Evolutionary conservation across 2,113 vertebrate genomes (phyloP), one percentile per base, ranked within the genome.

Genomic region (Camelus dromedarius): DNA sequence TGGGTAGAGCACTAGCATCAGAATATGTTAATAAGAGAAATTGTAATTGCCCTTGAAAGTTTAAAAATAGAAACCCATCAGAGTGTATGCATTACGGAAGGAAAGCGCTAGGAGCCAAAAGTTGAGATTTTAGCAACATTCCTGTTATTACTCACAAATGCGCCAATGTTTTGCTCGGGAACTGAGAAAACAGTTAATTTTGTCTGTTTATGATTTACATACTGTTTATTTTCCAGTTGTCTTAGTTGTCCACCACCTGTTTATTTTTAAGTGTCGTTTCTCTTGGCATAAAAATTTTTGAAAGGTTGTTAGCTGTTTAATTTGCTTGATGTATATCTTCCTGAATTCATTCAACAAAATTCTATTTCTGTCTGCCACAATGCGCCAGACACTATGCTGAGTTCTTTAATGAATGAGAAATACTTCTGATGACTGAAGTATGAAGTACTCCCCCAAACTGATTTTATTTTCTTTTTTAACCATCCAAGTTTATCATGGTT

Each of bases 221-320:
- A 46, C 3, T 88, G 6, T 88, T 94, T 88, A 62, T 81, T 76
- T 80, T 48, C 10, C 66, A 93, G 28, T 69, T 88, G 20, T 58
- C 32, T 91, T 70, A 60, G 3, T 83, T 90, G 1, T 66, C 24
- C 14, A 52, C 32, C 48, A 52, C 30, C 20, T 56, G 10, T 48
- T 93, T 73, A 56, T 92, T 93, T 95, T 95, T 62, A 92, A 92
- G 20, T 8, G 7, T 48, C 48, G 16, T 72, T 64, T 86, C 28
- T 72, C 18, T 69, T 52, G 95, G 19, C 91, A 86, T 35, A 16
- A 92, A 95, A 80, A 54, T 82, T 22, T 86, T n/a, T 83, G 46
- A 62, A 72, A 15, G 92, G 20, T 42, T 66, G n/a, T 67, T 70
- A 76, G n/a, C 8, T 76, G 35, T 30, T 95, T 80, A 58, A 72